Base-by-base conservation (phyloP, 2,113 vertebrate genomes). In the Cichladusa arquata region DNA sequence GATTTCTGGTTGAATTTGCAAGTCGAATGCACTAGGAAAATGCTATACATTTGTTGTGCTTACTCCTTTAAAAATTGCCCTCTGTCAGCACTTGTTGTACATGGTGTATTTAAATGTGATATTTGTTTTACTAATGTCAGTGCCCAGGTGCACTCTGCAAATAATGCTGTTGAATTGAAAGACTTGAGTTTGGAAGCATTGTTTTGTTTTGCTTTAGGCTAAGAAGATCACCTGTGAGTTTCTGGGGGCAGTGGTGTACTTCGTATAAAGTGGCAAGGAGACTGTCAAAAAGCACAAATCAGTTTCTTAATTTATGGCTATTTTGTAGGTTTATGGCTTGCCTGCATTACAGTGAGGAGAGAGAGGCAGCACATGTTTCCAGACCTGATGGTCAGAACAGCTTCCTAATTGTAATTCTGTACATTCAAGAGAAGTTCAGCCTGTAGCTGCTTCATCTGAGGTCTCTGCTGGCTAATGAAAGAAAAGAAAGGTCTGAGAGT, bases 1-100 rank as follows among this genome's bases (percentile, higher is more conserved):
- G 93, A 97, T 97, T 97, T 93, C 93, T 91, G 60, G 74, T 95
- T 95, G 86, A 96, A 94, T 97, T 97, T 98, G 86, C 84, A 97
- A 97, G 94, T 97, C 3, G 82, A 97, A 95, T 96, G 72, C 73
- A 74, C 60, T 84, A 74, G 93, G 86, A 98, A 92, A 97, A 90
- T 92, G 81, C 57, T 51, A 53, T 92, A 90, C 67, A 34, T 90
- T 50, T 91, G 76, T 86, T 97, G 85, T 97, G 89, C 89, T 97
- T 97, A 89, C 72, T 88, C 34, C 81, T 95, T 96, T 93, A 81
- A 96, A 96, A 97, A 94, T 93, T 92, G 42, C 62, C 79, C 11
- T 50, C 45, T 5, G 19, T 96, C 95, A 98, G 94, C 87, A 96
- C 81, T 96, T 98, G 90, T 94, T 87, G 45, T 95, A 96, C 83